Evolutionary conservation across 2,797 vertebrate genomes (phyloP).

Genomic region (Poecile montanus): DNA sequence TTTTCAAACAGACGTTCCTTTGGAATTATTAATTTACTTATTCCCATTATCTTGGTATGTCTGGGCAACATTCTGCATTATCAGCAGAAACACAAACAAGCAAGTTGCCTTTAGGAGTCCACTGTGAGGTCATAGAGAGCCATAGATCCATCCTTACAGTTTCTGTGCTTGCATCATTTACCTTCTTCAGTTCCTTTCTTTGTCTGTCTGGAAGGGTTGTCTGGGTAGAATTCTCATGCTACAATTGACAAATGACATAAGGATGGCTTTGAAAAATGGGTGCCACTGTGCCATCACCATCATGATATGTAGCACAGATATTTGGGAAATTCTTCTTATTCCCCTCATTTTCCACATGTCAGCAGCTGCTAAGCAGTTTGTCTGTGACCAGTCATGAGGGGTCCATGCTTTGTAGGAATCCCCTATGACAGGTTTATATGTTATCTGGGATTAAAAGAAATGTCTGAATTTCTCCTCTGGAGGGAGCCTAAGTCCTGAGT

Average conservation of each 20-base stretch:
- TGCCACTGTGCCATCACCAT: not conserved
- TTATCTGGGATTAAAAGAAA: not conserved
- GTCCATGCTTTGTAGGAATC: not conserved
- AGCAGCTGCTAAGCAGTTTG: not conserved
- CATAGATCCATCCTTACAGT: not conserved
- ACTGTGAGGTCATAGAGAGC: not conserved
- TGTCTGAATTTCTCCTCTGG: slow-evolving; percentile 54
- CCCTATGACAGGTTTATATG: not conserved
- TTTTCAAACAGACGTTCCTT: not conserved
- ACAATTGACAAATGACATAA: not conserved
- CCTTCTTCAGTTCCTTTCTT: not conserved
- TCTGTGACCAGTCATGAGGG: not conserved
- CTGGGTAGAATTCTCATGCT: not conserved
- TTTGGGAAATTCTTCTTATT: not conserved
- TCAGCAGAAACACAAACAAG: not conserved
- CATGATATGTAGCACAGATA: not conserved
- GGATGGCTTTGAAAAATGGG: not conserved
- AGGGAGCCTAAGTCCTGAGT: slow-evolving; percentile 44
- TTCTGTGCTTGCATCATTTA: not conserved
- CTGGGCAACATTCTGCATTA: not conserved
- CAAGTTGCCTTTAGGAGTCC: not conserved
- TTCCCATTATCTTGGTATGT: not conserved
- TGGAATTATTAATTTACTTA: slow-evolving; percentile 9
- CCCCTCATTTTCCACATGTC: not conserved
- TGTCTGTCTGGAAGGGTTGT: not conserved